These are phyloP conservation scores for Daphoenositta chrysoptera DNA, from an alignment of 2,113 vertebrate genomes.

Conservation along the genomic window DNA sequence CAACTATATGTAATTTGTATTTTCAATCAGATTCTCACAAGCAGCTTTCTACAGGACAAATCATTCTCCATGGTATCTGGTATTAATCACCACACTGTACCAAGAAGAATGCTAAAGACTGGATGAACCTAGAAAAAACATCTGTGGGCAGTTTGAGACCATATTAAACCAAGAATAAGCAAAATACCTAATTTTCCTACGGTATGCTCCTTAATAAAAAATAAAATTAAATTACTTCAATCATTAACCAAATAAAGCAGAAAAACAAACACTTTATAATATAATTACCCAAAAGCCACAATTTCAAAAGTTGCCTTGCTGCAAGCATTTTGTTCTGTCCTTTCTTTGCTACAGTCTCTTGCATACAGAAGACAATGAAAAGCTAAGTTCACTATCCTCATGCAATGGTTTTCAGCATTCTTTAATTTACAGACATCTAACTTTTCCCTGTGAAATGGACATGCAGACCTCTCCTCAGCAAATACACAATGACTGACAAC, in stretches of 20 bases:
- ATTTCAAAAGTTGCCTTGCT: neutral
- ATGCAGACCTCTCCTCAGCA: neutral
- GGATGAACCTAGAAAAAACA: neutral
- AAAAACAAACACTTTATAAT: neutral
- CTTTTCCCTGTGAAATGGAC: neutral
- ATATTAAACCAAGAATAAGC: neutral
- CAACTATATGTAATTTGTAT: neutral
- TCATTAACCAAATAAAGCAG: neutral
- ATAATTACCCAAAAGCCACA: neutral
- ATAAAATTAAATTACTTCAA: neutral
- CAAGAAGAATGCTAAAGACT: neutral
- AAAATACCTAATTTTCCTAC: neutral
- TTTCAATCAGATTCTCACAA: neutral
- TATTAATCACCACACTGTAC: neutral
- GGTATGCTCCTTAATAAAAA: neutral
- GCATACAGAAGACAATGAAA: neutral
- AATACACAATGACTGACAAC: neutral
- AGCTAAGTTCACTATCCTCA: neutral
- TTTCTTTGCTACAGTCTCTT: neutral
- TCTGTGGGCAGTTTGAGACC: neutral
- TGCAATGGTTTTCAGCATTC: neutral
- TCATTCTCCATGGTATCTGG: neutral
- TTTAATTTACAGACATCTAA: neutral
- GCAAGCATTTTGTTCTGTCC: neutral
- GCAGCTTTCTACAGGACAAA: neutral